A percentile compares a stretch with the other conserved stretches of the same genome.
These are phyloP conservation scores for Dicranocentrus wangi DNA, from an alignment of 2,888 invertebrate species.

Conservation along the genomic window DNA sequence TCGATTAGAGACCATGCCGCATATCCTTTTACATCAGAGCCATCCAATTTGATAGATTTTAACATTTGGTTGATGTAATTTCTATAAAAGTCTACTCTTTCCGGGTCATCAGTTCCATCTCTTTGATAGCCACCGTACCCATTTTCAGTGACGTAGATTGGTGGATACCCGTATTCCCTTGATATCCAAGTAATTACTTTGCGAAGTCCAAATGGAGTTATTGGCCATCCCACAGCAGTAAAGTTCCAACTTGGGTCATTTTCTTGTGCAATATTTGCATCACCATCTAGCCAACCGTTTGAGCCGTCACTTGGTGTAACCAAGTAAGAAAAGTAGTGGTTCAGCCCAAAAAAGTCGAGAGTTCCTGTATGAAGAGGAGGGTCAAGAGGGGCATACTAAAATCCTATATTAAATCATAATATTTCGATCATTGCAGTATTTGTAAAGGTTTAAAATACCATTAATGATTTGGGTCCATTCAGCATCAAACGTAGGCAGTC, in stretches of 20 bases:
- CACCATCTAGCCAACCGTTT: conserved; percentile 55
- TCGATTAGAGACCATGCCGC: conserved; percentile 71
- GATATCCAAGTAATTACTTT: conserved; percentile 79
- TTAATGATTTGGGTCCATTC: conserved; percentile 52
- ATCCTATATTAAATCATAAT: too few relatives aligned
- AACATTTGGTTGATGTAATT: conserved; percentile 73
- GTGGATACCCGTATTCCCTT: conserved; percentile 78
- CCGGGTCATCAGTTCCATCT: conserved; percentile 48
- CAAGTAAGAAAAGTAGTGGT: conserved; percentile 75
- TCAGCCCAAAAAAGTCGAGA: conserved; percentile 76
- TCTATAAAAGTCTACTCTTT: conserved; percentile 49
- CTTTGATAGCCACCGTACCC: conserved; percentile 47
- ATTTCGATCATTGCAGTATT: too few relatives aligned
- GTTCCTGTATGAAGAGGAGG: too few relatives aligned
- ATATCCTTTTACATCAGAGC: conserved; percentile 74
- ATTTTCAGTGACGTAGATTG: conserved; percentile 65
- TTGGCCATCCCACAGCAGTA: conserved; percentile 64
- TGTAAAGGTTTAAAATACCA: too few relatives aligned
- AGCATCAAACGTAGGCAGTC: conserved; percentile 70
- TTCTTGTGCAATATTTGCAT: conserved; percentile 59
- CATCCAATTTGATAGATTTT: conserved; percentile 73
- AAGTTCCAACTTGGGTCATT: conserved; percentile 64
- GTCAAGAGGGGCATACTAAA: too few relatives aligned
- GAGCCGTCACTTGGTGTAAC: conserved; percentile 51
- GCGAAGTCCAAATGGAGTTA: conserved; percentile 76